Evolutionary conservation across 2,113 vertebrate genomes (phyloP).

Genomic region (Solenodon paradoxus): DNA sequence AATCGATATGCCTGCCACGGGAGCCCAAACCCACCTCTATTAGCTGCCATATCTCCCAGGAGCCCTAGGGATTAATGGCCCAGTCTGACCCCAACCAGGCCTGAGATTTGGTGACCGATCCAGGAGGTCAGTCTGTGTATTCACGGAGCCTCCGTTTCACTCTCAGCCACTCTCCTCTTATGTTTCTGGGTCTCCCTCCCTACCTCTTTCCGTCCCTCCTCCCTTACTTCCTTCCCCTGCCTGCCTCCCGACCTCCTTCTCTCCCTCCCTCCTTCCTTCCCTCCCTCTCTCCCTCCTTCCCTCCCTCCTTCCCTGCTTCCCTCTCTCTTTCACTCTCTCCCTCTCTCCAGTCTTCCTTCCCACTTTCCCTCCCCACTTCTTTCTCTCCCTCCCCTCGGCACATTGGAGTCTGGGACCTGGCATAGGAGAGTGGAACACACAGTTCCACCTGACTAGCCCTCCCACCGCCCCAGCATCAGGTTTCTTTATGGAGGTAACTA

Average conservation of each 20-base stretch:
- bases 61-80: no score
- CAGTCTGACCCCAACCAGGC: no score
- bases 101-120: no score
- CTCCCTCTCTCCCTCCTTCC: background rate
- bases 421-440: background rate
- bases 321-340: no score
- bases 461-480: background rate
- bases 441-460: background rate
- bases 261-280: background rate
- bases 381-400: background rate
- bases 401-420: background rate
- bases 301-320: background rate
- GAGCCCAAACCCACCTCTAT: background rate
- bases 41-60: no score
- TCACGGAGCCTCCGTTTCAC: no score
- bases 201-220: background rate
- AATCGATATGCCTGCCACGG: background rate
- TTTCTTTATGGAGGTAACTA: background rate
- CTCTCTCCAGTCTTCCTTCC: background rate
- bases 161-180: no score
- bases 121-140: no score
- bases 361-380: background rate
- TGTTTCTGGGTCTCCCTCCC: background rate
- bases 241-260: no score
- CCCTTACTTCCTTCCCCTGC: no score